Evolutionary conservation across 35 echinoderm and acorn worm genomes (phyloP), one percentile per base, ranked within the genome.

Genomic region (Patiria miniata): DNA sequence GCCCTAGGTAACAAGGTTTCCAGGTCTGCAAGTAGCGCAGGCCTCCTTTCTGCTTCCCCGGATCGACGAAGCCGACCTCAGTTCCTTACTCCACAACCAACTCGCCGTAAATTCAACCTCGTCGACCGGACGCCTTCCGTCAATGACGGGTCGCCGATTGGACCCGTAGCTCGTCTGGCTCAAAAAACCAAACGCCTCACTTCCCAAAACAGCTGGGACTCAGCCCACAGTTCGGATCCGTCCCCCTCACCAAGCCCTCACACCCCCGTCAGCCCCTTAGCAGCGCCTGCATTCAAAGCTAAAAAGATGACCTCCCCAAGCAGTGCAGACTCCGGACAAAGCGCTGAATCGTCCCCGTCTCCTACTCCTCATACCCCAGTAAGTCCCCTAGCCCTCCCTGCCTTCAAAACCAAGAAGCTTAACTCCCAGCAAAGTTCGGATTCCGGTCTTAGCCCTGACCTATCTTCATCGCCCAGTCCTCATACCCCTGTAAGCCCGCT

Each of bases 31-130:
- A 73, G 65, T 23, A 73, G 34, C 34, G 65, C 65, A 12, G 23
- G 65, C 26, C 26, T 32, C 7, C 65, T 73, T 34, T 73, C 65
- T 14, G 1, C 65, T n/a, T 73, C 65, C 14, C 26, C 65, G 12
- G 26, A 34, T 34, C 65, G 34, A 15, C 19, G 7, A 14, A 36
- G 26, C 8, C 26, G 23, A 8, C 65, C 19, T 9, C 65, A 34
- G 26, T 73, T 73, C 65, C 34, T 73, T 14, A 73, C 65, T 14
- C 65, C 65, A 0, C 65, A 73, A 15, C 65, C 65, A 8, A 73
- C 65, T 32, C 30, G 65, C 26, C 65, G 65, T 73, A 73, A 73
- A 73, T 73, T 73, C 65, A 73, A 73, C 65, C 29, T 73, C 7
- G 61, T 73, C 29, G 22, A 26, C 65, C 65, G 65, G 26, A 73